Conservation (phyloP, 2,113 vertebrate genomes). For the Mesocricetus auratus region DNA sequence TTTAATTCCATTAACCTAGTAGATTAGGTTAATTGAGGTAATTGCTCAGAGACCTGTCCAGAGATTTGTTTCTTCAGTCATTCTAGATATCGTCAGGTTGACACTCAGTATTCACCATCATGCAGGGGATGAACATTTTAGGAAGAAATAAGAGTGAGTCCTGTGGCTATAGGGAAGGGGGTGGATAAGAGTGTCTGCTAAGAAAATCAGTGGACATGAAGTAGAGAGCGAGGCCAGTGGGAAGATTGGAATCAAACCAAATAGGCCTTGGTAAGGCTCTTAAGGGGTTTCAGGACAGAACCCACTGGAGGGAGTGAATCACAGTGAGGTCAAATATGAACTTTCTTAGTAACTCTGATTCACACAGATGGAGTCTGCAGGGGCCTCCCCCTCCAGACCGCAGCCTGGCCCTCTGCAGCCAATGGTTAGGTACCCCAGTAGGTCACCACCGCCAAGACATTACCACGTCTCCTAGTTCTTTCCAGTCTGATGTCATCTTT, state of each 20-base stretch:
- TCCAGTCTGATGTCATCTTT: slow-evolving; percentile 85
- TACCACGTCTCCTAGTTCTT: slow-evolving; percentile 59
- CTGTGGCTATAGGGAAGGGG: not conserved
- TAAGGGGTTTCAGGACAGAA: not conserved
- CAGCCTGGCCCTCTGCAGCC: not conserved
- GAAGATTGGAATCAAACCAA: not conserved
- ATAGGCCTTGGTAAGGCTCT: not conserved
- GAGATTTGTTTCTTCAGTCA: not conserved
- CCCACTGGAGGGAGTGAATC: slow-evolving; percentile 37
- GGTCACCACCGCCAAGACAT: slow-evolving; percentile 1
- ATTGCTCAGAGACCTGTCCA: not conserved
- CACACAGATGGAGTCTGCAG: not conserved
- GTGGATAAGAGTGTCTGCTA: not conserved
- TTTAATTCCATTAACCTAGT: not conserved
- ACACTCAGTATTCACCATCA: not conserved
- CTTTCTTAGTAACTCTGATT: slow-evolving; percentile 59
- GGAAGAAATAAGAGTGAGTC: not conserved
- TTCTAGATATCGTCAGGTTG: not conserved
- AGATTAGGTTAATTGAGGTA: not conserved
- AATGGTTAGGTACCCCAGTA: not conserved
- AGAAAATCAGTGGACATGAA: not conserved
- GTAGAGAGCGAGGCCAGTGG: not conserved
- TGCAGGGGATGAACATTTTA: slow-evolving; percentile 23
- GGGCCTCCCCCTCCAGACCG: slow-evolving; percentile 32
- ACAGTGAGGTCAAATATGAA: slow-evolving; percentile 42